These are phyloP conservation scores for Magallana gigas DNA, from an alignment of 1,140 invertebrate species.

Conservation along the genomic window DNA sequence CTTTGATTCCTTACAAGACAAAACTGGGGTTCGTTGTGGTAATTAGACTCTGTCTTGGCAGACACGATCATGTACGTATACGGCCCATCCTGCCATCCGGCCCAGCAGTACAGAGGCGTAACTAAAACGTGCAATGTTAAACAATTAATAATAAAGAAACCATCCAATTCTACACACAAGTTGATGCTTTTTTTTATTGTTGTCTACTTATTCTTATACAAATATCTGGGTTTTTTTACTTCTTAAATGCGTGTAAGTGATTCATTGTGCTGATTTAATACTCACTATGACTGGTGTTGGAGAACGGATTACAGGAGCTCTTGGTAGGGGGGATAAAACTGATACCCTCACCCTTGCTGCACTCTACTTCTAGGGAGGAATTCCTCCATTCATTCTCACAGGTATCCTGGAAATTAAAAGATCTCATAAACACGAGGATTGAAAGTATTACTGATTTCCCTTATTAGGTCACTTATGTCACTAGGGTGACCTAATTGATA, in stretches of 20 bases:
- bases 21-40: constrained; percentile 27
- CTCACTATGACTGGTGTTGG: not conserved
- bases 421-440: no score
- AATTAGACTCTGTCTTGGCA: not conserved
- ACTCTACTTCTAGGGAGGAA: constrained; percentile 15
- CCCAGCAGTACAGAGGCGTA: constrained; percentile 11
- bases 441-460: no score
- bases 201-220: no score
- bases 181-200: no score
- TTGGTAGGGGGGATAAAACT: not conserved
- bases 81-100: not conserved
- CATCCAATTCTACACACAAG: no score
- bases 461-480: no score
- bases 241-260: no score
- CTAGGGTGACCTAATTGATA: no score
- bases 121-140: not conserved
- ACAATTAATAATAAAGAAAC: no score
- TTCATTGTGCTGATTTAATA: not conserved
- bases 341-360: constrained; percentile 7
- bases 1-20: not conserved
- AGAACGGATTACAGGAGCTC: constrained; percentile 27
- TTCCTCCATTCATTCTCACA: constrained; percentile 23
- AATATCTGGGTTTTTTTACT: no score
- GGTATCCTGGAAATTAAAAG: not conserved
- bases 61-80: constrained; percentile 23